Conservation (phyloP, 2,888 invertebrate genomes). For the Patella pellucida region DNA sequence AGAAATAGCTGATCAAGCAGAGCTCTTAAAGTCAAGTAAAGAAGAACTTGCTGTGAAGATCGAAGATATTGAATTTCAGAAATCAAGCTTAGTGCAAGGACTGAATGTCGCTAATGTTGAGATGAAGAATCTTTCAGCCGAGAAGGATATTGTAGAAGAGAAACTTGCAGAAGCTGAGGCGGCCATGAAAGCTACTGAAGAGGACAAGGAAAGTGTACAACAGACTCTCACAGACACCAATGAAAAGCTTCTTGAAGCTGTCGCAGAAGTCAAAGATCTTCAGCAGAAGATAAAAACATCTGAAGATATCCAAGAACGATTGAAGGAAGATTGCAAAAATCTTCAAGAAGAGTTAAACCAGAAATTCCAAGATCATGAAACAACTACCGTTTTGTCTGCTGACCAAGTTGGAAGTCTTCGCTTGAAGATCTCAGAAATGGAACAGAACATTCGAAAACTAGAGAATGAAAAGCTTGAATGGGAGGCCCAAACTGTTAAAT, state of each 20-base stretch:
- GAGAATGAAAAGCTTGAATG: constrained; percentile 5
- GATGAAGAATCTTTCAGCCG: constrained; percentile 17
- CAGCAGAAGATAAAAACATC: constrained; percentile 23
- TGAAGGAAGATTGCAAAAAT: constrained; percentile 25
- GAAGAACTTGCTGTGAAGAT: constrained; percentile 18
- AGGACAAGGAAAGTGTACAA: constrained; percentile 14
- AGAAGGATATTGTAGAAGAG: constrained; percentile 20
- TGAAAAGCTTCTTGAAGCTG: constrained; percentile 6
- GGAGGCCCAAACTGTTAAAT: constrained; percentile 7
- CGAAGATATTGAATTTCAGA: constrained; percentile 4
- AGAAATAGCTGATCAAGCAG: background rate
- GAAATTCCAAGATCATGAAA: constrained; percentile 16
- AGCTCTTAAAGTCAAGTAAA: constrained; percentile 9
- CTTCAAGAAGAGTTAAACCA: constrained; percentile 3
- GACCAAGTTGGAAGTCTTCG: constrained; percentile 16
- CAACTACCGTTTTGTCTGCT: background rate
- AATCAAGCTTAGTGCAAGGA: constrained; percentile 16
- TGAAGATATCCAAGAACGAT: constrained; percentile 18
- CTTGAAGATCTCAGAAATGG: constrained; percentile 12
- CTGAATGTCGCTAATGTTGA: constrained; percentile 3
- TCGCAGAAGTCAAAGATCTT: constrained; percentile 16
- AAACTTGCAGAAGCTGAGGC: constrained; percentile 28
- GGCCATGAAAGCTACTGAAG: constrained; percentile 21
- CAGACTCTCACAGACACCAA: constrained; percentile 17
- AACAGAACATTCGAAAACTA: constrained; percentile 19